A percentile compares a stretch with the other conserved stretches of the same genome.
These are phyloP conservation scores for Potamilus streckersoni DNA, from an alignment of 1,140 invertebrate genomes.

Conservation along the genomic window DNA sequence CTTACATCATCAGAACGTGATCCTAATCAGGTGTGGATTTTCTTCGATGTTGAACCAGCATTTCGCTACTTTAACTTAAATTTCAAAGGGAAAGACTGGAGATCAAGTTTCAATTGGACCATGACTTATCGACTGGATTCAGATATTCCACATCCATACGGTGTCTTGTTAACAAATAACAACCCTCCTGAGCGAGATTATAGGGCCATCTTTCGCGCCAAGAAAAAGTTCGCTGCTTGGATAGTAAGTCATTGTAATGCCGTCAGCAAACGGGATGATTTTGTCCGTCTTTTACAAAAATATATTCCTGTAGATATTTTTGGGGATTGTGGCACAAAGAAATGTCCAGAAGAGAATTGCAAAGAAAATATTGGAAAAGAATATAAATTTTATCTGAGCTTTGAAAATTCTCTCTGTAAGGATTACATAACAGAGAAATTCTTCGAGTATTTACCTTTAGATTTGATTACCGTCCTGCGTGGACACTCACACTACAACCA, in stretches of 20 bases:
- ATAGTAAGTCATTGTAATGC: slow-evolving; percentile 9
- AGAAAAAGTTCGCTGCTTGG: slow-evolving; percentile 2
- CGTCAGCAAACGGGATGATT: not conserved
- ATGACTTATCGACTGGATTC: slow-evolving; percentile 15
- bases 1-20: not conserved
- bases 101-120: slow-evolving; percentile 18
- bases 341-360: not conserved
- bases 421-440: slow-evolving; percentile 20
- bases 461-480: slow-evolving; percentile 5
- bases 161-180: not conserved
- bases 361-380: not conserved
- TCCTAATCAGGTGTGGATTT: slow-evolving; percentile 13
- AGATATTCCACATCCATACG: slow-evolving; percentile 1
- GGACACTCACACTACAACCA: not conserved
- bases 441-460: not conserved
- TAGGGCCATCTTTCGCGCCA: not conserved
- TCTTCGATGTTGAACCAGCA: not conserved
- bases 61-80: not conserved
- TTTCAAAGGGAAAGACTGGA: not conserved
- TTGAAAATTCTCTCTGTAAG: slow-evolving; percentile 17
- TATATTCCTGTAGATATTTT: slow-evolving; percentile 7
- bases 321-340: not conserved
- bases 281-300: not conserved
- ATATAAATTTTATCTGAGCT: slow-evolving; percentile 6
- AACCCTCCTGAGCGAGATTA: not conserved